Conservation (phyloP, 2,888 invertebrate genomes). For the Teleogryllus oceanicus region DNA sequence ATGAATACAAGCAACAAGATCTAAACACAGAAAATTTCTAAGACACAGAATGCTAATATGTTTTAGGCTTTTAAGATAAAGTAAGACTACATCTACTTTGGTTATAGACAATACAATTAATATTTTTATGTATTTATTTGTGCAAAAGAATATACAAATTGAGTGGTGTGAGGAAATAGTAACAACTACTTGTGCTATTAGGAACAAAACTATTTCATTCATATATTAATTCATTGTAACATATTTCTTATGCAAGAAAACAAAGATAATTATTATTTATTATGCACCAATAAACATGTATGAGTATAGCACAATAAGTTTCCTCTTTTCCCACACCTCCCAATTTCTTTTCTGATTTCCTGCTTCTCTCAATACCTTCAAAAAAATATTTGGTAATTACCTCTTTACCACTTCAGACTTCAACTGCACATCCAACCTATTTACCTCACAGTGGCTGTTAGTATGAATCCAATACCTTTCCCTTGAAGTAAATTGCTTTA, state of each 20-base stretch:
- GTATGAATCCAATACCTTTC: not conserved
- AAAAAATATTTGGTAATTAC: slow-evolving; percentile 18
- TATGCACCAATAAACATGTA: slow-evolving; percentile 3
- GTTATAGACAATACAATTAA: not conserved
- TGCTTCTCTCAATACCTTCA: not conserved
- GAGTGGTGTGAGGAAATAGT: not conserved
- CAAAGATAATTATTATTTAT: not conserved
- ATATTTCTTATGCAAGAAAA: not conserved
- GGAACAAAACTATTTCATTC: not conserved
- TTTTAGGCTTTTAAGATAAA: not conserved
- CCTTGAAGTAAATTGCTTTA: not conserved
- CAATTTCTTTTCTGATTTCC: not conserved
- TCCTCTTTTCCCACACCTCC: not conserved
- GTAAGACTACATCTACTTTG: not conserved
- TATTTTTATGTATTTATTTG: not conserved
- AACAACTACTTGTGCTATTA: not conserved
- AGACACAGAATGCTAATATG: not conserved
- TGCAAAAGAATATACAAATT: not conserved
- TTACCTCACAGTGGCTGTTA: not conserved
- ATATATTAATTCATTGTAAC: not conserved
- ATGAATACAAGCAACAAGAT: not conserved
- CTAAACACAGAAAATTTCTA: slow-evolving; percentile 2
- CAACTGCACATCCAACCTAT: not conserved
- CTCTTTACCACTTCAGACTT: not conserved
- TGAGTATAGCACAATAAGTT: slow-evolving; percentile 4